Percentiles rank a stretch among this genome's conserved stretches.
Evolutionary conservation across 2,797 vertebrate species (phyloP).

Genomic region (Sorex maritimensis): DNA sequence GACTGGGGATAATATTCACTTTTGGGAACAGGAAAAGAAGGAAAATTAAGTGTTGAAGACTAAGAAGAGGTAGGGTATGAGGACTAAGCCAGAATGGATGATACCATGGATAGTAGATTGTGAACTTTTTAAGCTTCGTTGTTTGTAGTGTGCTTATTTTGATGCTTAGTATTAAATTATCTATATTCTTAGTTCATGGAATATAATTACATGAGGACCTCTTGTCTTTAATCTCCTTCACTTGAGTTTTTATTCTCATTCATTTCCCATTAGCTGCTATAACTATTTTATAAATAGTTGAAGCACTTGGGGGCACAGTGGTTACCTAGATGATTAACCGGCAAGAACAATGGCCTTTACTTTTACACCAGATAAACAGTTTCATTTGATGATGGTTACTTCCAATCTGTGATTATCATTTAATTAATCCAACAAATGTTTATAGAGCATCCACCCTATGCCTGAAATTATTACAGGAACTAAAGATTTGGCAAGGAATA

Average conservation of each 20-base stretch:
- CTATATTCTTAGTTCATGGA: not conserved
- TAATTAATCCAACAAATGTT: not conserved
- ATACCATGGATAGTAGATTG: not conserved
- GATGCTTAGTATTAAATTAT: not conserved
- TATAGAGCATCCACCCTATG: not conserved
- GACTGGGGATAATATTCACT: not conserved
- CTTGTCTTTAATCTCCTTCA: conserved; percentile 39
- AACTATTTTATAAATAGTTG: conserved; percentile 43
- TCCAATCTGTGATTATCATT: not conserved
- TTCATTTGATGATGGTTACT: not conserved
- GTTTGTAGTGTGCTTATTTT: not conserved
- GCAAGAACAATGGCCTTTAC: not conserved
- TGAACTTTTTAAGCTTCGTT: not conserved
- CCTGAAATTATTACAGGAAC: not conserved
- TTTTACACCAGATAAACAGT: not conserved
- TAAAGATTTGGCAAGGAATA: not conserved
- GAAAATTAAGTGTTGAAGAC: not conserved
- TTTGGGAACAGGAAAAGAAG: not conserved
- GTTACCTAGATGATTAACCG: not conserved
- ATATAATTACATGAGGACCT: not conserved
- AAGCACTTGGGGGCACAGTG: conserved; percentile 26
- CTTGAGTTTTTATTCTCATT: not conserved
- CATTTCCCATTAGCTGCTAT: not conserved
- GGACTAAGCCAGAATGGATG: not conserved
- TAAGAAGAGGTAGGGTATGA: not conserved